Evolutionary conservation across 37 sponge, comb jelly and placozoan species (phyloP).

Genomic region (Chondrosia reniformis): DNA sequence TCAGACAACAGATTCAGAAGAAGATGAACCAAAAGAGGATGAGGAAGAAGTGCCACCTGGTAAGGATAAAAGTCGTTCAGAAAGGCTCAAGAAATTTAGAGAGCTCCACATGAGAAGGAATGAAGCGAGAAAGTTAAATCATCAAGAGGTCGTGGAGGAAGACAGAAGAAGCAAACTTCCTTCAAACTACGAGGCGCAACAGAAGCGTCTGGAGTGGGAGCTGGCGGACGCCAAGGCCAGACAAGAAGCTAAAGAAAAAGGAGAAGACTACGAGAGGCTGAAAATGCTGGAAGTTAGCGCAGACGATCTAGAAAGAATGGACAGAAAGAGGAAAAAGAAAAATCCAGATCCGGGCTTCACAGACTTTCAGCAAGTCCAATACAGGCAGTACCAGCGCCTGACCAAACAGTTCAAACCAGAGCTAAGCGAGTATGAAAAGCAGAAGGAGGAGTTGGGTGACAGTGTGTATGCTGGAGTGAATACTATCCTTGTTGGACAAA

Average conservation of each 20-base stretch:
- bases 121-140: constrained; percentile 91
- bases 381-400: constrained; percentile 90
- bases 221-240: constrained; percentile 72
- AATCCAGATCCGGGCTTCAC: constrained; percentile 96
- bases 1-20: not conserved
- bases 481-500: constrained; percentile 52
- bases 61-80: not conserved
- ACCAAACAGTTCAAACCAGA: constrained; percentile 79
- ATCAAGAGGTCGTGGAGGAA: constrained; percentile 89
- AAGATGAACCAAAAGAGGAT: not conserved
- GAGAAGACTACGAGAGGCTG: constrained; percentile 87
- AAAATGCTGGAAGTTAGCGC: constrained; percentile 76
- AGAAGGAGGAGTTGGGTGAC: constrained; percentile 69
- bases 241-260: constrained; percentile 81
- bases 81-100: constrained; percentile 65
- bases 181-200: constrained; percentile 78
- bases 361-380: constrained; percentile 72
- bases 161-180: constrained; percentile 90
- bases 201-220: constrained; percentile 91
- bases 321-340: constrained; percentile 82
- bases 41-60: constrained; percentile 7
- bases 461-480: constrained; percentile 72
- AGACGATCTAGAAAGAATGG: constrained; percentile 78
- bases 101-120: constrained; percentile 73
- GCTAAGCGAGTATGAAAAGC: constrained; percentile 70